Evolutionary conservation across 2,888 invertebrate genomes (phyloP).

Genomic region (Hydraecia micacea): DNA sequence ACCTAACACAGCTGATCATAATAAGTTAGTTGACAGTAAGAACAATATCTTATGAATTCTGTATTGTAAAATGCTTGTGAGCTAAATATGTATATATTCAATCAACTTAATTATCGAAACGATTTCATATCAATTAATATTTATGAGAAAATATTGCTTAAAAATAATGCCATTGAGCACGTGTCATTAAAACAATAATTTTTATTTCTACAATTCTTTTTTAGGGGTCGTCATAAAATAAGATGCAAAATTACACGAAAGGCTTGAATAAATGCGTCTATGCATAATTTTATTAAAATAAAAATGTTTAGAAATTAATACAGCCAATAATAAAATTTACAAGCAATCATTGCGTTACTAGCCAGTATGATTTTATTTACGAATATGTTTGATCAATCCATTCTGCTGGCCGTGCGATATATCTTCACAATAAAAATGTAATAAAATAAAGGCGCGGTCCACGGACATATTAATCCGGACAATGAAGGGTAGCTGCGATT

Average conservation of each 20-base stretch:
- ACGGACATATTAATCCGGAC: conserved; percentile 66
- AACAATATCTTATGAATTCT: neutral
- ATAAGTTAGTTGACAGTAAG: neutral
- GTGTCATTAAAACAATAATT: neutral
- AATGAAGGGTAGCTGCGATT: conserved; percentile 64
- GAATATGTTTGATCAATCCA: conserved; percentile 35
- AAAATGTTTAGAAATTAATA: neutral
- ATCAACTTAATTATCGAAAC: neutral
- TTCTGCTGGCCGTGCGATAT: conserved; percentile 34
- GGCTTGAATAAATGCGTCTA: neutral
- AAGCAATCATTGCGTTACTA: conserved; percentile 16
- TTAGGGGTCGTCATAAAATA: neutral
- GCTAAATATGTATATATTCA: neutral
- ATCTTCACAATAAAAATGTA: conserved; percentile 53
- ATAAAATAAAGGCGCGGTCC: conserved; percentile 58
- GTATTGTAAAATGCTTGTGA: neutral
- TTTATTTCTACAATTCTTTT: neutral
- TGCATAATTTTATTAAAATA: neutral
- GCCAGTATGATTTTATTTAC: conserved; percentile 16
- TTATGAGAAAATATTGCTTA: neutral
- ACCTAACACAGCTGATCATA: neutral
- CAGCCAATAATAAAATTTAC: conserved; percentile 2
- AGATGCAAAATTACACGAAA: too few species aligned
- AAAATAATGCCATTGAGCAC: neutral
- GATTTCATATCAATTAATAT: neutral